These are phyloP conservation scores for Scaptodrosophila lebanonensis DNA, from an alignment of 1,140 invertebrate species.

Conservation along the genomic window DNA sequence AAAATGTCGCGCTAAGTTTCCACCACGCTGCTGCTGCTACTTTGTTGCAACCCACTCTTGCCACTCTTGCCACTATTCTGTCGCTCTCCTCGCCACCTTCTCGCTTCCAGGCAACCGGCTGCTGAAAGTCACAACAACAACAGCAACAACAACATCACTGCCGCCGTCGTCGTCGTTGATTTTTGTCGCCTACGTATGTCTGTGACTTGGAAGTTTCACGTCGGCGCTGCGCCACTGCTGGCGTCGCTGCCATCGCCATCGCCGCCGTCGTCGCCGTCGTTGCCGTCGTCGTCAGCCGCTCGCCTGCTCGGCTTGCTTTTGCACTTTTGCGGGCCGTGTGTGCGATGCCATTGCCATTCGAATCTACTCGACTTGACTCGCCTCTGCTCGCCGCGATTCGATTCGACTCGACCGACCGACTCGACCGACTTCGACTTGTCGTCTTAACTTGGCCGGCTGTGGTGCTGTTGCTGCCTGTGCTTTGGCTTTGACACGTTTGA, in stretches of 20 bases:
- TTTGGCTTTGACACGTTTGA: conserved; percentile 63
- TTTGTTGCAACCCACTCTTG: no score
- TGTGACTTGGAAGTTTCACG: no score
- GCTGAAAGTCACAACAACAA: no score
- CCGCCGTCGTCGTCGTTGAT: conserved; percentile 28
- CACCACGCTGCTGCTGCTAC: conserved; percentile 12
- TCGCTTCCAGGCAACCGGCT: no score
- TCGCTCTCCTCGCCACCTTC: no score
- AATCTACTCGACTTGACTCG: conserved; percentile 15
- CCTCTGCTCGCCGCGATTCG: no score
- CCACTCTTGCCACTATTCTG: no score
- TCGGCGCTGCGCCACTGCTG: no score
- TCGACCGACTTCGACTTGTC: conserved; percentile 38
- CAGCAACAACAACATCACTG: conserved; percentile 46
- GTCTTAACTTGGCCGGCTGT: conserved; percentile 51
- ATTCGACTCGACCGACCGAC: no score
- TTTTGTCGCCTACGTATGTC: conserved; percentile 35
- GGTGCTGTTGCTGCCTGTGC: conserved; percentile 56
- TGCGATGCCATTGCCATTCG: no score
- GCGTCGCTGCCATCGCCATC: conserved; percentile 4
- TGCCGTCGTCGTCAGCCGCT: not conserved
- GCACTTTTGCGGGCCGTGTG: no score
- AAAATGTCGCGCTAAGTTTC: conserved; percentile 22
- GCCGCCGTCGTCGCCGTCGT: conserved; percentile 16
- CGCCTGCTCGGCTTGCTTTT: no score